Evolutionary conservation across 2,888 invertebrate species (phyloP).

Genomic region (Parelbella ahira): DNA sequence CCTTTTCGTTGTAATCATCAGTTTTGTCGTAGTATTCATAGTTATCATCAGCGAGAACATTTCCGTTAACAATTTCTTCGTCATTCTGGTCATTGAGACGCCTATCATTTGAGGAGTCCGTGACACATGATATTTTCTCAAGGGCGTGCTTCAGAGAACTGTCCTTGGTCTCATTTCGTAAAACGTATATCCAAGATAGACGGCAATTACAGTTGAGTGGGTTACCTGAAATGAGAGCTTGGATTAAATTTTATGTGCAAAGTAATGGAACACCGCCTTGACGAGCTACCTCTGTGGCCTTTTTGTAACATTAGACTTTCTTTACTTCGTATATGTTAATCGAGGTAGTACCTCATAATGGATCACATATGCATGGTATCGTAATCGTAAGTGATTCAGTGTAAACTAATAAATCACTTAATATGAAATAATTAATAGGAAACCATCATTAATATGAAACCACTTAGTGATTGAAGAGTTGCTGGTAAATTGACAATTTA

Average conservation of each 20-base stretch:
- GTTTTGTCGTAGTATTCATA: slow-evolving; percentile 69
- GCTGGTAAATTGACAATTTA: slow-evolving; percentile 14
- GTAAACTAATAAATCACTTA: too few species aligned
- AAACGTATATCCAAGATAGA: slow-evolving; percentile 88
- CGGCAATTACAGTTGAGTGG: slow-evolving; percentile 91
- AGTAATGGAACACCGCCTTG: slow-evolving; percentile 21
- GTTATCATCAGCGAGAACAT: slow-evolving; percentile 54
- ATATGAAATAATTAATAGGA: too few species aligned
- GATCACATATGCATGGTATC: too few species aligned
- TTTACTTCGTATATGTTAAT: too few species aligned
- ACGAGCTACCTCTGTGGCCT: too few species aligned
- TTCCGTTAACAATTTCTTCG: slow-evolving; percentile 45
- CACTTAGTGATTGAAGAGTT: too few species aligned
- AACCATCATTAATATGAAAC: too few species aligned
- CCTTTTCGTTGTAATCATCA: slow-evolving; percentile 54
- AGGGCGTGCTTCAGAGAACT: slow-evolving; percentile 83
- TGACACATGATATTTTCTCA: slow-evolving; percentile 86
- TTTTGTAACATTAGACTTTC: too few species aligned
- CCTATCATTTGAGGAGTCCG: slow-evolving; percentile 64
- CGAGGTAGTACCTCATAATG: too few species aligned
- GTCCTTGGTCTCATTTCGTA: slow-evolving; percentile 88
- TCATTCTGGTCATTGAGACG: slow-evolving; percentile 50
- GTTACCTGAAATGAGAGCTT: slow-evolving; percentile 83
- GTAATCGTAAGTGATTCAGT: too few species aligned
- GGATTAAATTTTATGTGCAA: slow-evolving; percentile 23